Base-by-base conservation (phyloP, 2,888 invertebrate genomes). In the Drosophila helvetica region DNA sequence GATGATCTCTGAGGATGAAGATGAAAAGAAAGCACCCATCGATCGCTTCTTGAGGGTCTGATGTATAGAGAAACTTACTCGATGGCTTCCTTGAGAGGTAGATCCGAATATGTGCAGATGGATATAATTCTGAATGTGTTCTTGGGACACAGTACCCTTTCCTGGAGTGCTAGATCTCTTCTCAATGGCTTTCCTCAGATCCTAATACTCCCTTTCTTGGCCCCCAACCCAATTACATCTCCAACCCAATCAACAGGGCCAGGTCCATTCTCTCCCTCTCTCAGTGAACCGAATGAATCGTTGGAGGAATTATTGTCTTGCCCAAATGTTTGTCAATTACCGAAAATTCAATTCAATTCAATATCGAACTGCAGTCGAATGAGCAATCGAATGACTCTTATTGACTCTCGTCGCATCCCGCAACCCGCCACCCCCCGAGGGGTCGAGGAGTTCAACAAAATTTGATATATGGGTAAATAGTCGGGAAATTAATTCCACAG, bases 401-500 rank as follows among this genome's bases (percentile, higher is more conserved):
- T 66, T 66, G 66, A 56, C 66, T 66, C 43, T 48, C 22, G 5
- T 66, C 68, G 56, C 66, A 43, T 43, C 9, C 43, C 15, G n/a
- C 15, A 17, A 42, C 1, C 12, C 2, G 43, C 15, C 25, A 9
- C 25, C n/a, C n/a, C 57, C 65, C 66, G 57, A 46, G 54, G 67
- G 67, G 60, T 60, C 48, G 57, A 25, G 54, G 45, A 43, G 17
- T 25, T 43, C 25, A 25, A 43, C n/a, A 45, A 53, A 17, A 30
- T 27, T 69, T 69, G 53, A 60, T 54, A 62, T 54, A 62, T 53
- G 55, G 50, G 50, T 65, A 52, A 58, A 51, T 61, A 62, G 71
- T 54, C 42, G 50, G 45, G 55, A 54, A 74, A 74, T 74, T 74
- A 74, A 77, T 74, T 58, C 66, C 56, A 33, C 46, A 55, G 74